Evolutionary conservation across 2,888 invertebrate species (phyloP).

Genomic region (Cephus pulcher): DNA sequence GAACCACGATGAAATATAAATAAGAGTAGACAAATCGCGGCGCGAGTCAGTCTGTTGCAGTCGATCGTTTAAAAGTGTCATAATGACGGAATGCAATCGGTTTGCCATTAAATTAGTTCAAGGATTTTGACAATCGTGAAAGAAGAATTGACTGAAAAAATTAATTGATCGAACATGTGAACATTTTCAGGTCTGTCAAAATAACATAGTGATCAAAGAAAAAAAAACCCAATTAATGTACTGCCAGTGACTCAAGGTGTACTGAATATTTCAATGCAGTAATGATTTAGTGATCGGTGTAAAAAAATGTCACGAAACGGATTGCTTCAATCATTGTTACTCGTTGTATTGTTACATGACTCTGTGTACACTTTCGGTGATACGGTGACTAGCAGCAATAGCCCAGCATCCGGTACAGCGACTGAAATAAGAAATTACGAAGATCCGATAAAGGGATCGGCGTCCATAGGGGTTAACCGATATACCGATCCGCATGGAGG

Average conservation of each 20-base stretch:
- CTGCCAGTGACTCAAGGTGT: background rate
- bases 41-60: slow-evolving; percentile 50
- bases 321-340: background rate
- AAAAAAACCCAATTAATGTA: background rate
- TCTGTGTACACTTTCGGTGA: background rate
- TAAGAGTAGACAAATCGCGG: slow-evolving; percentile 46
- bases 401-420: background rate
- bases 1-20: slow-evolving; percentile 58
- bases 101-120: background rate
- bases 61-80: slow-evolving; percentile 39
- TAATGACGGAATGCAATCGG: background rate
- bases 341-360: background rate
- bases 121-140: background rate
- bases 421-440: background rate
- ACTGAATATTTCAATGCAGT: background rate
- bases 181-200: background rate
- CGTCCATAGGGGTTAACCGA: background rate
- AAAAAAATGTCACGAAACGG: background rate
- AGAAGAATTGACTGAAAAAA: background rate
- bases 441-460: background rate
- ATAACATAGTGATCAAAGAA: background rate
- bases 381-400: background rate
- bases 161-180: background rate
- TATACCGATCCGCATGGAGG: slow-evolving; percentile 4
- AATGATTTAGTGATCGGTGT: background rate